Evolutionary conservation across 2,797 vertebrate species (phyloP), one percentile per base, ranked within the genome.

Genomic region (Hoplostethus mediterraneus): DNA sequence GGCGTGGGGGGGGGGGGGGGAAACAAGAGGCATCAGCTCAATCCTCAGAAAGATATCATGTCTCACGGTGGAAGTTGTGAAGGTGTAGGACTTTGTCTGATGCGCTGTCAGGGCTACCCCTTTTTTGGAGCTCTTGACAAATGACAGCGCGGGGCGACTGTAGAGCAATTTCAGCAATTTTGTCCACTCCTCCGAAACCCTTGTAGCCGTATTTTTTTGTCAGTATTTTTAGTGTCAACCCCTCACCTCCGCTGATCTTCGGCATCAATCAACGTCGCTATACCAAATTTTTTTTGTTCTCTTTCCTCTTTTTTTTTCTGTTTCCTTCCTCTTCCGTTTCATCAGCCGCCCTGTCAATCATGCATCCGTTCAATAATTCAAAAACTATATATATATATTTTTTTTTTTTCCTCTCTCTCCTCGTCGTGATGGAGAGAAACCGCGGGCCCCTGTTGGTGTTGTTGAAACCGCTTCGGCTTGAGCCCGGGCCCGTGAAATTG

Each of bases 341-440:
- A 87, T 93, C 87, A 88, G 84, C 76, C 63, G 2, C 56, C 64
- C 87, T 86, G 91, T 87, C 90, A 93, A 65, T 92, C 91, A 90
- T 71, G 73, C 76, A 83, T 81, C 83, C 73, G 81, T 80, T 91
- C 83, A 91, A 86, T 93, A 89, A 92, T 91, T 92, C 87, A 89
- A 77, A 82, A 67, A 21, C 21, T 21, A 1, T 21, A 21, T 21
- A 21, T 21, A 21, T 74, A 59, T 81, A 80, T 83, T 85, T 86
- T 76, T 80, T 67, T 84, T 77, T 77, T 67, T 84, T 77, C 76
- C 21, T 21, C 21, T 28, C 28, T 28, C 28, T 28, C 69, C 83
- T 76, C 67, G 81, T 89, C 86, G n/a, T 83, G 79, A 90, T 80
- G 72, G 80, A 81, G 73, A 74, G 75, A 82, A 73, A 73, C 56